phyloP scores from a whole-genome alignment of 2,113 vertebrate species.

The Chrysemys picta region DNA sequence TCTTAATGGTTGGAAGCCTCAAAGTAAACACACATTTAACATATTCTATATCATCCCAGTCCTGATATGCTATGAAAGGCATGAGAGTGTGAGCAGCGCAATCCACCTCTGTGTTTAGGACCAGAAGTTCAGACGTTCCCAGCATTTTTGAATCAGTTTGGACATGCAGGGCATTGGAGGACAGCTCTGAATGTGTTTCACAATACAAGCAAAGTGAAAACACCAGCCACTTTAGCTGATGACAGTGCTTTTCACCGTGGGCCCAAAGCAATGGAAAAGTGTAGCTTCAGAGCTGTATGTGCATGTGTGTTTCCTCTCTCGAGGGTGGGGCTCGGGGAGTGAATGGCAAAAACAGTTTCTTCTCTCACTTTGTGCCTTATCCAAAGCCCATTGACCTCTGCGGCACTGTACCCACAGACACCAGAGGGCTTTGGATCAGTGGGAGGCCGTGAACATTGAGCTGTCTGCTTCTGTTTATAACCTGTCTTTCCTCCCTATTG shows the following conservation, averaged over 20 bases:
- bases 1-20: neutral
- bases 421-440: fast-evolving
- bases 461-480: neutral
- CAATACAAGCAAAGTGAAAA: neutral
- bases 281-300: neutral
- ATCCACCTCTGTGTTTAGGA: neutral
- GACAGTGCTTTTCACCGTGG: neutral
- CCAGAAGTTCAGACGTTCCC: neutral
- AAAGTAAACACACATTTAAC: neutral
- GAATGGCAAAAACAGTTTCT: neutral
- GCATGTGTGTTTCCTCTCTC: neutral
- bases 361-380: neutral
- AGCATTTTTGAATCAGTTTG: neutral
- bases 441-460: conserved; percentile 28
- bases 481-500: fast-evolving
- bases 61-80: neutral
- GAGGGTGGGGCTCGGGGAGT: no score
- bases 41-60: neutral
- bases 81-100: neutral
- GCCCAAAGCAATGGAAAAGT: neutral
- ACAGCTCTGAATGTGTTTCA: neutral
- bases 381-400: neutral
- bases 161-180: neutral
- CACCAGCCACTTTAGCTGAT: neutral
- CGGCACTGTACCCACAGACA: no score